Evolutionary conservation across 2,797 vertebrate species (phyloP).

Genomic region (Crax fasciolata): DNA sequence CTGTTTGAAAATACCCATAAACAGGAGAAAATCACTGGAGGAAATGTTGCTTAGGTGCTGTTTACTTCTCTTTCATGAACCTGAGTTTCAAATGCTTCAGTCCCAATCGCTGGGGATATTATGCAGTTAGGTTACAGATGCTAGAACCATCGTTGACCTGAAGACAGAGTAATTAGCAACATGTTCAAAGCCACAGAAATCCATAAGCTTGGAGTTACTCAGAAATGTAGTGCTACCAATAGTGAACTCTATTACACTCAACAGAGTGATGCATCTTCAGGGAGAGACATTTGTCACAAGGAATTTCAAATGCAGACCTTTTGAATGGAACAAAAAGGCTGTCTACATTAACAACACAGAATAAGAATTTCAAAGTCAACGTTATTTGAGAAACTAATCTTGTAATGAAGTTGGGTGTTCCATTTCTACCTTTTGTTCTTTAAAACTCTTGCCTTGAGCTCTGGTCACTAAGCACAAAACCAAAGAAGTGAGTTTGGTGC

Average conservation of each 20-base stretch:
- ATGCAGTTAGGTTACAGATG: slow-evolving; percentile 18
- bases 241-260: neutral
- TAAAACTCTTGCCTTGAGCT: neutral
- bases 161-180: slow-evolving; percentile 5
- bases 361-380: slow-evolving; percentile 17
- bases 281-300: neutral
- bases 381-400: slow-evolving; percentile 2
- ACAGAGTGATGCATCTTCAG: neutral
- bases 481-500: neutral
- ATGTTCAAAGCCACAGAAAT: neutral
- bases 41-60: neutral
- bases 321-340: neutral
- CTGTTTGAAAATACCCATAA: neutral
- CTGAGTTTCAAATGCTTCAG: slow-evolving; percentile 15
- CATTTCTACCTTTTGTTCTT: neutral
- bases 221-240: neutral
- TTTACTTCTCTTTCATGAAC: slow-evolving; percentile 24
- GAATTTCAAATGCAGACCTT: neutral
- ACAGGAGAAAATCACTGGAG: neutral
- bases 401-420: neutral
- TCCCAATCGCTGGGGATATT: neutral
- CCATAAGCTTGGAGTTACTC: neutral
- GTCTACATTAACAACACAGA: neutral
- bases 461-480: neutral
- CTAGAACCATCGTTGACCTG: neutral